Conservation (phyloP, 2,888 invertebrate genomes). For the Acanthosoma haemorrhoidale region DNA sequence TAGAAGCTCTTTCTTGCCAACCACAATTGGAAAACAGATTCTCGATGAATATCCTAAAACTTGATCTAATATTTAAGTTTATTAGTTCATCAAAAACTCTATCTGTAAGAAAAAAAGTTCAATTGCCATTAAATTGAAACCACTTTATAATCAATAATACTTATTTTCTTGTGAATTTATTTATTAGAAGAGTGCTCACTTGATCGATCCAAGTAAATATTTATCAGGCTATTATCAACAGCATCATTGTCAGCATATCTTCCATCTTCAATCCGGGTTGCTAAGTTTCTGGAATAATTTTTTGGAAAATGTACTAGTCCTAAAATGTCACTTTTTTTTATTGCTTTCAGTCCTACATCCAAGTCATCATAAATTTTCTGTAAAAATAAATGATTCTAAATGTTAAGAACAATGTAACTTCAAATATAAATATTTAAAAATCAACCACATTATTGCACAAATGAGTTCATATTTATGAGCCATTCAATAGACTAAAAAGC, state of each 20-base stretch:
- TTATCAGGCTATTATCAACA: slow-evolving; percentile 53
- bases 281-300: slow-evolving; percentile 41
- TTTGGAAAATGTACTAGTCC: slow-evolving; percentile 39
- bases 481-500: too few relatives aligned
- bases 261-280: slow-evolving; percentile 55
- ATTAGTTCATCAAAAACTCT: slow-evolving; percentile 40
- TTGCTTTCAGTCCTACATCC: slow-evolving; percentile 56
- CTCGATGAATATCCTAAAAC: slow-evolving; percentile 38
- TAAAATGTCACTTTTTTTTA: slow-evolving; percentile 38
- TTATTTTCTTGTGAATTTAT: background rate
- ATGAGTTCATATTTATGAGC: too few relatives aligned
- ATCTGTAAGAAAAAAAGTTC: slow-evolving; percentile 40
- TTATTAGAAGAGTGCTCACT: slow-evolving; percentile 51
- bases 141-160: background rate
- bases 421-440: too few relatives aligned
- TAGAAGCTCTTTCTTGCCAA: slow-evolving; percentile 38
- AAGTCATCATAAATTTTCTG: background rate
- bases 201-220: slow-evolving; percentile 68
- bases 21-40: slow-evolving; percentile 39
- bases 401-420: too few relatives aligned
- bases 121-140: background rate
- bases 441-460: too few relatives aligned
- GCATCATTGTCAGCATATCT: slow-evolving; percentile 46
- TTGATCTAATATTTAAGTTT: slow-evolving; percentile 38
- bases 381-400: slow-evolving; percentile 11